These are phyloP conservation scores for Donacobius atricapilla DNA, from an alignment of 2,113 vertebrate species.

Conservation along the genomic window DNA sequence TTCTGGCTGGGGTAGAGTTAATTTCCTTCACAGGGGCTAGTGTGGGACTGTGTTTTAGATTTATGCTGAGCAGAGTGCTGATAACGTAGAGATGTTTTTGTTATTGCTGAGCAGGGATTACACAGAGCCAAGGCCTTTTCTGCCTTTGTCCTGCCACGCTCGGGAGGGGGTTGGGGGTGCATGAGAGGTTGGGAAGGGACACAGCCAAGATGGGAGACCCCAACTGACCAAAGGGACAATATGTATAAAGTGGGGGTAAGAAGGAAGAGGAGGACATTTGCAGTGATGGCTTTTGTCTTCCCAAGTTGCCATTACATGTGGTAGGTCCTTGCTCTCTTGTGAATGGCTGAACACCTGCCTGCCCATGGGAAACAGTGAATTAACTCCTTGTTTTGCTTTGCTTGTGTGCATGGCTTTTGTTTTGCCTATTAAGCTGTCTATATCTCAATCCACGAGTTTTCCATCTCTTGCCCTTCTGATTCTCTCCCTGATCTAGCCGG, in stretches of 20 bases:
- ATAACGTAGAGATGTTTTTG: not conserved
- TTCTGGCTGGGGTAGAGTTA: not conserved
- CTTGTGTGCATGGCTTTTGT: not conserved
- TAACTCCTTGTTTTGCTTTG: not conserved
- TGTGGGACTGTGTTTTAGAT: fast-evolving
- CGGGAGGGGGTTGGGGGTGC: not conserved
- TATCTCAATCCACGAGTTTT: not conserved
- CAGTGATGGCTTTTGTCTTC: not conserved
- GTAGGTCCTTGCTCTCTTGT: not conserved
- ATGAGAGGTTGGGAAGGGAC: not conserved
- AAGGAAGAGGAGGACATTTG: not conserved
- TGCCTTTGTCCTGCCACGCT: not conserved
- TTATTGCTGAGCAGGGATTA: not conserved
- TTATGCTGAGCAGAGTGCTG: not conserved
- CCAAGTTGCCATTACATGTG: fast-evolving
- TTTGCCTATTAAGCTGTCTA: not conserved
- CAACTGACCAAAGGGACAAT: not conserved
- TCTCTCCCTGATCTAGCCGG: not conserved
- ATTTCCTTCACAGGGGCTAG: not conserved
- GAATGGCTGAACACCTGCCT: not conserved
- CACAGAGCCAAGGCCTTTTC: not conserved
- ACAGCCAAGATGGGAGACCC: not conserved
- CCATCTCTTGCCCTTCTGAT: not conserved
- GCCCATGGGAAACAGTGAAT: not conserved
- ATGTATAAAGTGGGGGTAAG: not conserved